Base-by-base conservation (phyloP, 1,140 invertebrate genomes). In the Wiebesia pumilae region DNA sequence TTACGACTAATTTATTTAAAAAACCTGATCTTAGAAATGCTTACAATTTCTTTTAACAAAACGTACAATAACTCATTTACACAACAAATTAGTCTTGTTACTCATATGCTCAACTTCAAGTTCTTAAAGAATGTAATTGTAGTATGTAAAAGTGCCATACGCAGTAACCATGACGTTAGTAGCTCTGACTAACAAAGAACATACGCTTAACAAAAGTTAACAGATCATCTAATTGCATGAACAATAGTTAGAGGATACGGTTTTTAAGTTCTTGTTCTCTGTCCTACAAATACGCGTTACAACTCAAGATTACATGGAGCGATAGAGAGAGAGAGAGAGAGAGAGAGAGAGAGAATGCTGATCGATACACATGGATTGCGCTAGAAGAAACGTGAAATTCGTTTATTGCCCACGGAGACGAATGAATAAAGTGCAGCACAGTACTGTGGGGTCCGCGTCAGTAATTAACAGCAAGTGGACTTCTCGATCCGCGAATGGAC, bases 391-490 rank as follows among this genome's bases (percentile, higher is more conserved):
- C 24, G 7, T 62, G 24, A 62, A 62, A 62, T 62, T 62, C 58
- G 10, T 62, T 62, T 62, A 27, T 27, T 7, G 24, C 24, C 58
- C 24, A 62, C 21, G 24, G 10, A 62, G 24, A 62, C 24, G 14
- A 62, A 27, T 24, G 21, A 27, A 0, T 62, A 62, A 10, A 62
- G 27, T 62, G 21, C 58, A 14, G 3, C 58, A 24, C 58, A 27
- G 21, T 7, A 10, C 58, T 62, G 24, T 10, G 10, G 58, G 24
- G 24, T 27, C 10, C 3, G 4, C 24, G 83, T 88, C 87, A 83
- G 87, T 91, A 91, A 90, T 91, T 91, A 89, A 87, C 89, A 83
- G 87, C 88, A 90, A 91, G 89, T 91, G 89, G 87, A 80, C 30
- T 81, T n/a, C 54, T 69, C 62, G 43, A 82, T 87, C 86, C 84